Evolutionary conservation across 2,888 invertebrate genomes (phyloP).

Genomic region (Clostera curtula): DNA sequence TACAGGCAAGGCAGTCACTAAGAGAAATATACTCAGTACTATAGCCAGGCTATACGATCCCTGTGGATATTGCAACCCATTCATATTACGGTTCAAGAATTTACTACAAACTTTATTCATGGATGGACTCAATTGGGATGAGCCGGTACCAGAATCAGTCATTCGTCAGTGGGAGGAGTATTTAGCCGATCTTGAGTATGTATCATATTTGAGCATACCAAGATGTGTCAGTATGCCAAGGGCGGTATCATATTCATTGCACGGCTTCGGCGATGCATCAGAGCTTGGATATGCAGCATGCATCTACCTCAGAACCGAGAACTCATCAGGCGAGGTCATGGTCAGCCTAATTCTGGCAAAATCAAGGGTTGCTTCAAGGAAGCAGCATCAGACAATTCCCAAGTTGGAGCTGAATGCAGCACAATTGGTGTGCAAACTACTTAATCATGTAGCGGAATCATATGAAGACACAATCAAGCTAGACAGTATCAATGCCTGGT

Average conservation of each 20-base stretch:
- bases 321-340: neutral
- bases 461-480: neutral
- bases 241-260: neutral
- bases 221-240: neutral
- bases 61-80: neutral
- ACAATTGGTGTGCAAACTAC: conserved; percentile 7
- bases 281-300: neutral
- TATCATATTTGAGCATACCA: neutral
- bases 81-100: neutral
- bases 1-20: neutral
- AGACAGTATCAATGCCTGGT: conserved; percentile 7
- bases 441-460: conserved; percentile 6
- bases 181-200: neutral
- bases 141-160: neutral
- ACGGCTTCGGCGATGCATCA: neutral
- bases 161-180: neutral
- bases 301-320: neutral
- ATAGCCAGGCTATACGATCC: neutral
- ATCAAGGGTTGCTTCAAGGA: conserved; percentile 14
- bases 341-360: conserved; percentile 9
- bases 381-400: conserved; percentile 10
- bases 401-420: conserved; percentile 15
- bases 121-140: neutral
- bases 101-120: neutral
- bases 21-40: neutral